phyloP scores from a whole-genome alignment of 2,888 invertebrate genomes.

The Mamestra brassicae region DNA sequence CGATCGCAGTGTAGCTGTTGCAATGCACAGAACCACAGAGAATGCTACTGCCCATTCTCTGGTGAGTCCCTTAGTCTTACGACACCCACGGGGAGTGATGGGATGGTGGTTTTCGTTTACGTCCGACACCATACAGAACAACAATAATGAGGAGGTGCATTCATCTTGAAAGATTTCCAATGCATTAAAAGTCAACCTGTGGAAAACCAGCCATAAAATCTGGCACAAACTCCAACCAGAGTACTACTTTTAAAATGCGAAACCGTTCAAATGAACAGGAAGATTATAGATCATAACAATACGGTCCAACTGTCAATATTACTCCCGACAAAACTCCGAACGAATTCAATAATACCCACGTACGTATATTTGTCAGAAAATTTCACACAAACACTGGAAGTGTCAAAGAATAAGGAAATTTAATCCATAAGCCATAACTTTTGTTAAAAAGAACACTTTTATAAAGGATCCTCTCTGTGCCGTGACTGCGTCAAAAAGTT shows the following conservation, averaged over 20 bases:
- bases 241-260: background rate
- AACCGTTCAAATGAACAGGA: background rate
- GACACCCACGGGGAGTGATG: too few relatives aligned
- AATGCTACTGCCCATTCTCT: too few relatives aligned
- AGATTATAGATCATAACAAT: constrained; percentile 24
- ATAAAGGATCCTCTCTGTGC: constrained; percentile 80
- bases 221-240: background rate
- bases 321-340: constrained; percentile 25
- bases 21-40: too few relatives aligned
- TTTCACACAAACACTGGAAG: constrained; percentile 71
- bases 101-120: too few relatives aligned
- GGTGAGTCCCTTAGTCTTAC: too few relatives aligned
- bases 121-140: too few relatives aligned
- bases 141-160: background rate
- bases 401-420: constrained; percentile 84
- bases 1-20: too few relatives aligned
- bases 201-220: background rate
- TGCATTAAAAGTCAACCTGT: background rate
- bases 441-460: constrained; percentile 84
- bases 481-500: constrained; percentile 88
- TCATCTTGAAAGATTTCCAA: background rate
- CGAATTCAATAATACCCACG: constrained; percentile 53
- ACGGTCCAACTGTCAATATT: constrained; percentile 32
- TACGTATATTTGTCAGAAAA: constrained; percentile 66
- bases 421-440: constrained; percentile 87